Percentiles rank a stretch among this genome's conserved stretches.
Evolutionary conservation across 2,888 invertebrate genomes (phyloP).

Genomic region (Leptura quadrifasciata): DNA sequence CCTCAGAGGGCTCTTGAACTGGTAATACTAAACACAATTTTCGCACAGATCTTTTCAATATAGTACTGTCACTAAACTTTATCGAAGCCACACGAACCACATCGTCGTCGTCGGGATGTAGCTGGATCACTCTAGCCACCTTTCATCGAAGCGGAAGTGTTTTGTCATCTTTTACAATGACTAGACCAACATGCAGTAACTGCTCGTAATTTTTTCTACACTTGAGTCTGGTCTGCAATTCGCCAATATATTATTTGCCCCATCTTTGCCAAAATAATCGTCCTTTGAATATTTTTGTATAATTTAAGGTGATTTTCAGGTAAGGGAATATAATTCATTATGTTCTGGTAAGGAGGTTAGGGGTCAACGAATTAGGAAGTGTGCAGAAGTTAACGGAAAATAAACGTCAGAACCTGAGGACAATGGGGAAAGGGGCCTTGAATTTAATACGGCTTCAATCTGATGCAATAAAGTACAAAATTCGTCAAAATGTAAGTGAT

Average conservation of each 20-base stretch:
- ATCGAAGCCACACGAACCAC: slow-evolving; percentile 21
- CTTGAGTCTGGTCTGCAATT: slow-evolving; percentile 40
- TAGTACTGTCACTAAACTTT: slow-evolving; percentile 30
- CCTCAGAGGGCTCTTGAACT: background rate
- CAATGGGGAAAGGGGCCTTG: too few relatives aligned
- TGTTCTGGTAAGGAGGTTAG: slow-evolving; percentile 51
- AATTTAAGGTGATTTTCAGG: slow-evolving; percentile 10
- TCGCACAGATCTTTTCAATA: slow-evolving; percentile 28
- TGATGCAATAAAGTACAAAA: too few relatives aligned
- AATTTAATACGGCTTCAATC: too few relatives aligned
- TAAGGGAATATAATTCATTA: too few relatives aligned
- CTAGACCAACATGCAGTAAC: slow-evolving; percentile 36
- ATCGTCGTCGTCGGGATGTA: slow-evolving; percentile 37
- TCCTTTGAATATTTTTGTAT: slow-evolving; percentile 36
- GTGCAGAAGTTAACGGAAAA: slow-evolving; percentile 43
- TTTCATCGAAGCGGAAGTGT: slow-evolving; percentile 34
- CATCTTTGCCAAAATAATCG: slow-evolving; percentile 44
- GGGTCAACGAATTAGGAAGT: slow-evolving; percentile 58
- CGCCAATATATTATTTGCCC: slow-evolving; percentile 37
- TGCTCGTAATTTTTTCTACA: slow-evolving; percentile 32
- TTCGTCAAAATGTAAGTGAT: background rate
- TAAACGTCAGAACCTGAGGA: slow-evolving; percentile 42
- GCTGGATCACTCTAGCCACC: slow-evolving; percentile 8
- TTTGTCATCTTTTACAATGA: slow-evolving; percentile 37
- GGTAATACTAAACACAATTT: slow-evolving; percentile 35